Evolutionary conservation across 2,888 invertebrate species (phyloP).

Genomic region (Argyra leucocephala): DNA sequence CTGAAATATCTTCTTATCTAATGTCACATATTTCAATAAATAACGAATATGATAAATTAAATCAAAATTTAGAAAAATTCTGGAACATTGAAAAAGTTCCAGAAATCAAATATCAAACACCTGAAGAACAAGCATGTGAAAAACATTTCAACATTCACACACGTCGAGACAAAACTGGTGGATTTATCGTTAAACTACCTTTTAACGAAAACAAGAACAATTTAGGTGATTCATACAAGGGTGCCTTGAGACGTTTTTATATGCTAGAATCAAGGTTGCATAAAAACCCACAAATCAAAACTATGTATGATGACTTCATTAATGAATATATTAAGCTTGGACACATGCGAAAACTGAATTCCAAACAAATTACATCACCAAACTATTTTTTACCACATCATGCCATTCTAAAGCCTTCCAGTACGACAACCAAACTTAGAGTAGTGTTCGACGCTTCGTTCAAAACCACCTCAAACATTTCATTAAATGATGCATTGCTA

Average conservation of each 20-base stretch:
- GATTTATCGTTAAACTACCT: constrained; percentile 19
- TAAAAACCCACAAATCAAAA: not conserved
- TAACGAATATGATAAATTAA: not conserved
- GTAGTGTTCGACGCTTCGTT: constrained; percentile 17
- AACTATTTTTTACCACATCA: constrained; percentile 24
- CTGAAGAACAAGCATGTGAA: constrained; percentile 21
- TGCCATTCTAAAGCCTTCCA: constrained; percentile 18
- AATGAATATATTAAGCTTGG: not conserved
- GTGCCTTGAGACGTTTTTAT: not conserved
- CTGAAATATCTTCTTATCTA: not conserved
- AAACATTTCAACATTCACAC: constrained; percentile 15
- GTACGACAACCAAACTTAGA: constrained; percentile 12
- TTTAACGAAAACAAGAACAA: constrained; percentile 8
- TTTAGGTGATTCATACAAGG: not conserved
- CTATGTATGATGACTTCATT: not conserved
- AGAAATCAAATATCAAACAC: constrained; percentile 14
- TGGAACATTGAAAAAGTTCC: constrained; percentile 21
- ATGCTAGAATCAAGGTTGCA: not conserved
- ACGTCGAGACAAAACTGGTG: constrained; percentile 15
- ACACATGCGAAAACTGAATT: constrained; percentile 1
- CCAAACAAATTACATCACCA: not conserved
- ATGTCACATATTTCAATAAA: not conserved
- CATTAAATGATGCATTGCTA: constrained; percentile 15
- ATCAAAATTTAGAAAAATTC: constrained; percentile 13
- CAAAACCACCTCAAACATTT: constrained; percentile 13